These are phyloP conservation scores for Perca schrenkii DNA, from an alignment of 2,113 vertebrate genomes.

Conservation along the genomic window DNA sequence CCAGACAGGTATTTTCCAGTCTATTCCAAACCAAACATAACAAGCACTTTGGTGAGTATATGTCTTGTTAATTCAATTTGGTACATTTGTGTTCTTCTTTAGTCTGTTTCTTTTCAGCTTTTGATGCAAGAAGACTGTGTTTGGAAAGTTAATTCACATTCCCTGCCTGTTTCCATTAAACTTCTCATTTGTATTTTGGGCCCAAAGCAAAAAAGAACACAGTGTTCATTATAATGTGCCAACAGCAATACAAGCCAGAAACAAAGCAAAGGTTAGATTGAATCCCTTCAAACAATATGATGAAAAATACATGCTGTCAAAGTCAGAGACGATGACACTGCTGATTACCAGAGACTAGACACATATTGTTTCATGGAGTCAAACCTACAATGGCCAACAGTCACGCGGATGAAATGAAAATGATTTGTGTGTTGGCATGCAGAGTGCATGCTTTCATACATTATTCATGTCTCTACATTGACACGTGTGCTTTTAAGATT, in stretches of 20 bases:
- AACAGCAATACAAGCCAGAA: conserved; percentile 22
- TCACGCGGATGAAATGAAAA: conserved; percentile 54
- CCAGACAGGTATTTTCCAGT: background rate
- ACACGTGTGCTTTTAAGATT: conserved; percentile 10
- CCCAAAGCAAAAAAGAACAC: conserved; percentile 34
- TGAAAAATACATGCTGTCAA: conserved; percentile 23
- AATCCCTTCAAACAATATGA: conserved; percentile 30
- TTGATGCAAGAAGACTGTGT: conserved; percentile 14
- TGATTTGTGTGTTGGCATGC: conserved; percentile 31
- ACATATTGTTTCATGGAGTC: conserved; percentile 9
- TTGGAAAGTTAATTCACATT: conserved; percentile 37
- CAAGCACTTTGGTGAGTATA: background rate
- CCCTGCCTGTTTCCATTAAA: conserved; percentile 19
- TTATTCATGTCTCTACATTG: conserved; percentile 48
- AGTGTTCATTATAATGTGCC: conserved; percentile 41
- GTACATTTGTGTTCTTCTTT: background rate
- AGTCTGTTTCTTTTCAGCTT: conserved; percentile 1
- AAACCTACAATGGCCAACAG: conserved; percentile 15
- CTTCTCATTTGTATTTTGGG: conserved; percentile 40
- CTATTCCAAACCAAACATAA: background rate
- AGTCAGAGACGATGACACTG: conserved; percentile 27
- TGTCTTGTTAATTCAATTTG: conserved; percentile 1
- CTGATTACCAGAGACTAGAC: conserved; percentile 22
- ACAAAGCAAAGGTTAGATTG: conserved; percentile 29
- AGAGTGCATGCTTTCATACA: conserved; percentile 28